Evolutionary conservation across 2,113 vertebrate genomes (phyloP).

Genomic region (Illadopsis cleaveri): DNA sequence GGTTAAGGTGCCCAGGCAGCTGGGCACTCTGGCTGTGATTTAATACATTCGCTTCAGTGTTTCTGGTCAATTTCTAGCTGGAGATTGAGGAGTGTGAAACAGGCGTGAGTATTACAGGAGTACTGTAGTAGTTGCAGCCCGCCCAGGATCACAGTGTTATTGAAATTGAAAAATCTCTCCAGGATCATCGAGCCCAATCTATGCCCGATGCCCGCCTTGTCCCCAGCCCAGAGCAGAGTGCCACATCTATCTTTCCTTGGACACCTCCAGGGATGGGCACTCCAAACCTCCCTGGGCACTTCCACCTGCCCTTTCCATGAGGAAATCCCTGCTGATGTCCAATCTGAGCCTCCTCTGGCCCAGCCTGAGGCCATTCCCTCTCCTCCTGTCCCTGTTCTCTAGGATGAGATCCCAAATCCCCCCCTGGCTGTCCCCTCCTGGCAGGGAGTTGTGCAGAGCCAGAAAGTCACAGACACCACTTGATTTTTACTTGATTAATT

Average conservation of each 20-base stretch:
- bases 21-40: background rate
- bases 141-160: background rate
- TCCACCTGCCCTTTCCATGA: fast-evolving
- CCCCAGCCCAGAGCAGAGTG: background rate
- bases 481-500: background rate
- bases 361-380: background rate
- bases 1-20: background rate
- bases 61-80: background rate
- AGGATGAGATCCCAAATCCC: background rate
- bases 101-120: background rate
- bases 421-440: background rate
- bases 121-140: background rate
- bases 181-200: background rate
- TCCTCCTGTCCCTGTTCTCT: background rate
- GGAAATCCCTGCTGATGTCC: background rate
- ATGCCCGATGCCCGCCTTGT: background rate
- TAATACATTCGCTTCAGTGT: background rate
- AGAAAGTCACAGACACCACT: background rate
- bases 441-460: background rate
- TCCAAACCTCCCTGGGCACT: background rate
- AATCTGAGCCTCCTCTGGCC: background rate
- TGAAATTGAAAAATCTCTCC: background rate
- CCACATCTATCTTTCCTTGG: background rate
- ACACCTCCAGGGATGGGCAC: background rate
- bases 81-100: no score